phyloP scores from a whole-genome alignment of 2,113 vertebrate genomes.

The Glareola pratincola region DNA sequence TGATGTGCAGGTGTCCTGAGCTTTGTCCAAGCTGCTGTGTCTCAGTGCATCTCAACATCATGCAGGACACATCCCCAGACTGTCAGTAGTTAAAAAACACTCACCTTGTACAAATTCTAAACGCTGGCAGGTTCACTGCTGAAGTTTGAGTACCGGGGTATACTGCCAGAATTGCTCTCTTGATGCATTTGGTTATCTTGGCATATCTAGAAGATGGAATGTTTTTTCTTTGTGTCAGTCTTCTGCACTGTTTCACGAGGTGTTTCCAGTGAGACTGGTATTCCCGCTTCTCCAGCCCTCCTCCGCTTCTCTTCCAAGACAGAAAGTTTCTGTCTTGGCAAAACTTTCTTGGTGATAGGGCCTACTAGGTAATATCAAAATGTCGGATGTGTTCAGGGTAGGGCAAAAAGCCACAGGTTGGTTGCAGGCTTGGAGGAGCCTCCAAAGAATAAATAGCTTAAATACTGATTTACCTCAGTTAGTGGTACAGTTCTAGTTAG shows the following conservation, averaged over 20 bases:
- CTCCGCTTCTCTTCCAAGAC: not conserved
- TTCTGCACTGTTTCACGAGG: not conserved
- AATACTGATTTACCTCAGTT: not conserved
- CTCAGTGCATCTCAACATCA: not conserved
- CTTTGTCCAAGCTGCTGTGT: not conserved
- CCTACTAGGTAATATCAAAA: not conserved
- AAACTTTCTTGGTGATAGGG: not conserved
- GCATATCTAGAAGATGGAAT: not conserved
- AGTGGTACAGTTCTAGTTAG: not conserved
- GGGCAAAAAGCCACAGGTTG: not conserved
- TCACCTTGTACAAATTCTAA: not conserved
- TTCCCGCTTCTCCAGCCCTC: not conserved
- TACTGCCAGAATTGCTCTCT: not conserved
- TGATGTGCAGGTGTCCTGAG: not conserved
- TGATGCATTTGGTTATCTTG: not conserved
- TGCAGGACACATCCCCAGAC: not conserved
- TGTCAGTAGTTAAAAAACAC: not conserved
- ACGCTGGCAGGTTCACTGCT: constrained; percentile 25
- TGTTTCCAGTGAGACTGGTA: not conserved
- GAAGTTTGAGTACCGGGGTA: not conserved
- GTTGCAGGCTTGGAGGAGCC: not conserved
- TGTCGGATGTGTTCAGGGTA: not conserved
- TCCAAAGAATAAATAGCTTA: not conserved
- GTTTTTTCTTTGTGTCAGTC: not conserved
- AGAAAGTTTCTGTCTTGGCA: not conserved